Conservation (phyloP, 2,113 vertebrate genomes). For the Oplegnathus fasciatus region DNA sequence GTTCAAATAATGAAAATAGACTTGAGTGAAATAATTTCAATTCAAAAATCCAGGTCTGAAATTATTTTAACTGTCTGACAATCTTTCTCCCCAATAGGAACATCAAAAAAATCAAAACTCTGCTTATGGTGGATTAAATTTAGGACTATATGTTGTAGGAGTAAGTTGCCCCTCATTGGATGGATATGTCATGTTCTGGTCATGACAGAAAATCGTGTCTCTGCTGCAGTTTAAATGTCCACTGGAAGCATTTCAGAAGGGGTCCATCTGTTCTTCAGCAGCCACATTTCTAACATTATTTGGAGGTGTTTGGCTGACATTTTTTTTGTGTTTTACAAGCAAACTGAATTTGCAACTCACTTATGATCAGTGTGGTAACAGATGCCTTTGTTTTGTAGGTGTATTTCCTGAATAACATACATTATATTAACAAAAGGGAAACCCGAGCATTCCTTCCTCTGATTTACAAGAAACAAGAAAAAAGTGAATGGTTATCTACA, state of each 20-base stretch:
- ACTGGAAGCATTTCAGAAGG: neutral
- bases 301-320: neutral
- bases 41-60: neutral
- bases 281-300: neutral
- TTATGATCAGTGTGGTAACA: neutral
- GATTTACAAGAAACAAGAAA: neutral
- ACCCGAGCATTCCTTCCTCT: neutral
- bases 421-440: neutral
- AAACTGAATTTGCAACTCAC: neutral
- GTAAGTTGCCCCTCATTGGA: neutral
- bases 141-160: neutral
- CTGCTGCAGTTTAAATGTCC: neutral
- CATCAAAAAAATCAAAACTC: too few species aligned
- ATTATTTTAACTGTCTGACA: neutral
- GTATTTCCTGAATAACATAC: neutral
- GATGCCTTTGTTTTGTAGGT: neutral
- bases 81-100: neutral
- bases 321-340: neutral
- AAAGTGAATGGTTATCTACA: neutral
- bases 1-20: neutral
- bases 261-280: neutral
- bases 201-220: neutral
- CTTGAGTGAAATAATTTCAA: neutral
- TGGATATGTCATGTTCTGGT: neutral
- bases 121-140: neutral